These are phyloP conservation scores for Melanogrammus aeglefinus DNA, from an alignment of 2,797 vertebrate genomes.

Conservation along the genomic window DNA sequence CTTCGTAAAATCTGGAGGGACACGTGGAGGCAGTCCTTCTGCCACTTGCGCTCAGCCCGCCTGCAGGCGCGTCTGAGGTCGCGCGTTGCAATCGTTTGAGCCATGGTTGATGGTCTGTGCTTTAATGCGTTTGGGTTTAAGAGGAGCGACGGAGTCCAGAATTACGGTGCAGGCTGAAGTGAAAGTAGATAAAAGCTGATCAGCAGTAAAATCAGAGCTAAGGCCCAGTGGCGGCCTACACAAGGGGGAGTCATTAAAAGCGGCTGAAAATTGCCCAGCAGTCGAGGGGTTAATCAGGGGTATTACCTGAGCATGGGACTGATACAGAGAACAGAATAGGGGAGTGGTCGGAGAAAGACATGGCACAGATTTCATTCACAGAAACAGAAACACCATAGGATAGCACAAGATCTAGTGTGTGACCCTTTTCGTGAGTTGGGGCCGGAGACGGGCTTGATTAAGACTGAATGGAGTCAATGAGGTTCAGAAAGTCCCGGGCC, in stretches of 20 bases:
- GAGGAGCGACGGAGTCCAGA: no score
- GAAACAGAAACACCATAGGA: conserved; percentile 13
- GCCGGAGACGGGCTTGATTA: conserved; percentile 3
- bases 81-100: neutral
- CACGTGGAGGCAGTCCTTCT: conserved; percentile 12
- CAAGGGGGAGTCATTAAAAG: no score
- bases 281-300: no score
- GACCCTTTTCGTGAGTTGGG: conserved; percentile 15
- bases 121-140: neutral
- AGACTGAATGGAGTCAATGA: neutral
- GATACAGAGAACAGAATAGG: conserved; percentile 2
- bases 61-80: conserved; percentile 3
- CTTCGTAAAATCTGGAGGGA: conserved; percentile 5
- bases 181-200: no score
- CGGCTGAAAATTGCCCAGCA: no score
- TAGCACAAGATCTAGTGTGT: conserved; percentile 22
- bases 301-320: neutral
- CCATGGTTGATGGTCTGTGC: conserved; percentile 1
- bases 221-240: no score
- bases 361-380: conserved; percentile 1
- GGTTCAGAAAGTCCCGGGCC: no score
- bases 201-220: no score
- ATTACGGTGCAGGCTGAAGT: conserved; percentile 6
- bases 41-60: conserved; percentile 8
- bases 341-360: neutral